These are phyloP conservation scores for Acholoe squamosa DNA, from an alignment of 2,888 invertebrate species.

Conservation along the genomic window DNA sequence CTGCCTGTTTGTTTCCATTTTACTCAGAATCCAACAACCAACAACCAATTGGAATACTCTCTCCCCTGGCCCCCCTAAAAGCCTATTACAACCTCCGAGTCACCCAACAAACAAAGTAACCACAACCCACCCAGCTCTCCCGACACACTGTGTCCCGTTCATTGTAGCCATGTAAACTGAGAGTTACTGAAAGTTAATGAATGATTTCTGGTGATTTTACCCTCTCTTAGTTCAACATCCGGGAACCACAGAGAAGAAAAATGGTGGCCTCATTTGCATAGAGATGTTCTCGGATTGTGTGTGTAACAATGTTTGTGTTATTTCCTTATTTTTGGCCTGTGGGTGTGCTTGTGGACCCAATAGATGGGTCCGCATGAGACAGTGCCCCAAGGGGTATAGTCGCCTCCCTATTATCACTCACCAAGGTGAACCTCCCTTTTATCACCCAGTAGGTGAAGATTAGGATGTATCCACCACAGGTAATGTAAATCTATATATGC, in stretches of 20 bases:
- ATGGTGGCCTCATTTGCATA: conserved; percentile 47
- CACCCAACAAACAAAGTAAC: too few relatives aligned
- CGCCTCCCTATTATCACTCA: conserved; percentile 4
- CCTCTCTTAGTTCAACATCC: background rate
- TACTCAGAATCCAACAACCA: too few relatives aligned
- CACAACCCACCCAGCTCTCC: too few relatives aligned
- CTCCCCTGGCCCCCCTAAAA: too few relatives aligned
- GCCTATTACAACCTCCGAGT: too few relatives aligned
- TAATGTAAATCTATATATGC: conserved; percentile 4
- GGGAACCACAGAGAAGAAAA: conserved; percentile 38
- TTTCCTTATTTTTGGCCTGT: conserved; percentile 5
- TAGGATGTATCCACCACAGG: background rate
- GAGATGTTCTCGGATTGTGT: conserved; percentile 36
- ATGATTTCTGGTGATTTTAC: conserved; percentile 36
- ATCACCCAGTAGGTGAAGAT: background rate
- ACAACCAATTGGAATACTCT: too few relatives aligned
- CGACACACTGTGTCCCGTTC: too few relatives aligned
- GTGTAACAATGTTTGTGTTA: background rate
- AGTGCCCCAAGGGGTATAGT: conserved; percentile 39
- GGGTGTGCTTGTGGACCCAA: background rate
- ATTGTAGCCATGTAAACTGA: background rate
- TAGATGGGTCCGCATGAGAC: background rate
- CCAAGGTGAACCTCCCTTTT: background rate
- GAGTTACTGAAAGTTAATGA: background rate
- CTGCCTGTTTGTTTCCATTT: too few relatives aligned